Percentiles rank a stretch among this genome's conserved stretches.
Evolutionary conservation across 2,797 vertebrate genomes (phyloP).

Genomic region (Parotocinclus haroldoi): DNA sequence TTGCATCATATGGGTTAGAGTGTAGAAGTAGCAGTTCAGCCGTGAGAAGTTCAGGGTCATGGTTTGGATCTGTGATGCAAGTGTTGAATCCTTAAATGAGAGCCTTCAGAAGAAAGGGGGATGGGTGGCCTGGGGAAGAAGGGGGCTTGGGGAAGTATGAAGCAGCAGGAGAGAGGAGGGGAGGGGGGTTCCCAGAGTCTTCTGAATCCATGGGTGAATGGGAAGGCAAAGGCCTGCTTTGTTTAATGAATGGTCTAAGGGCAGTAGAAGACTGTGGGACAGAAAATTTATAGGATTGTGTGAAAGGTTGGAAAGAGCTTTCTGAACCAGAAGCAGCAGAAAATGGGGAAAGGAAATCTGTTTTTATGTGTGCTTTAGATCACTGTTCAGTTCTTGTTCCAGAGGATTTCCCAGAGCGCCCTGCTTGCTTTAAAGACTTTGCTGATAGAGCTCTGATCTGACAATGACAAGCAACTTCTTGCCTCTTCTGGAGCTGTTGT

Average conservation of each 20-base stretch:
- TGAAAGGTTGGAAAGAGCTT: conserved; percentile 22
- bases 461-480: no score
- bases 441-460: no score
- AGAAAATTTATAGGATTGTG: conserved; percentile 22
- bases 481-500: no score
- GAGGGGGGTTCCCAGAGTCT: conserved; percentile 32
- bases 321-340: background rate
- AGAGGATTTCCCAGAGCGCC: no score
- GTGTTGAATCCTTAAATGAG: conserved; percentile 43
- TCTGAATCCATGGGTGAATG: conserved; percentile 44
- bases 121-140: conserved; percentile 35
- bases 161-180: no score
- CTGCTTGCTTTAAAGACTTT: no score
- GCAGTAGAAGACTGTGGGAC: conserved; percentile 21
- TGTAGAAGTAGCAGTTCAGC: conserved; percentile 1
- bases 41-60: conserved; percentile 14
- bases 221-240: conserved; percentile 48
- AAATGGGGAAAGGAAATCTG: background rate
- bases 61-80: conserved; percentile 1
- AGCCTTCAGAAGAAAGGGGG: conserved; percentile 41
- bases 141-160: conserved; percentile 25
- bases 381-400: no score
- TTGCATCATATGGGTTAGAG: conserved; percentile 11
- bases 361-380: no score
- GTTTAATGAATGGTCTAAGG: conserved; percentile 37